Percentiles rank a stretch among this genome's conserved stretches.
phyloP scores from a whole-genome alignment of 2,888 invertebrate species.

The Euplexia lucipara region DNA sequence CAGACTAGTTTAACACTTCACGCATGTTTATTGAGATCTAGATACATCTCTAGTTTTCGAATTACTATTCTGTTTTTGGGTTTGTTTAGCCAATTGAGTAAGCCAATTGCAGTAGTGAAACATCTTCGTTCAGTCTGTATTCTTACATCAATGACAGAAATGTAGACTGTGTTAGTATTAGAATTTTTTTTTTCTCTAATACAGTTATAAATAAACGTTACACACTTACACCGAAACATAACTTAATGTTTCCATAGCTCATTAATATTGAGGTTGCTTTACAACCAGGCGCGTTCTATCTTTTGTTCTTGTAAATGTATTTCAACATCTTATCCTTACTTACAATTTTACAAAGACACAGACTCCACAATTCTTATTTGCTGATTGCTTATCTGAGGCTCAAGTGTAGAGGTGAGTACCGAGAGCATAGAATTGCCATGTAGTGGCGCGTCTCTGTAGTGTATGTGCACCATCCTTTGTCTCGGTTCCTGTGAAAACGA shows the following conservation, averaged over 20 bases:
- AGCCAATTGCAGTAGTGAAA: slow-evolving; percentile 29
- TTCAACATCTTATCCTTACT: not conserved
- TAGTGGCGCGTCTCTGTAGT: too few species aligned
- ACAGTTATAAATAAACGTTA: too few species aligned
- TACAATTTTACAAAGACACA: not conserved
- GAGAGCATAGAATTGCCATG: too few species aligned
- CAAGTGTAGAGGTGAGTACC: too few species aligned
- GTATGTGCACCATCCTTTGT: slow-evolving; percentile 36
- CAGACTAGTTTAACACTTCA: slow-evolving; percentile 36
- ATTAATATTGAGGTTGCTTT: too few species aligned
- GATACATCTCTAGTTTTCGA: slow-evolving; percentile 3
- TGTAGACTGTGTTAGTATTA: too few species aligned
- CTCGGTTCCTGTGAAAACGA: slow-evolving; percentile 39
- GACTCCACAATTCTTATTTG: not conserved
- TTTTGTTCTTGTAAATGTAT: not conserved
- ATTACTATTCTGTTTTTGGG: slow-evolving; percentile 20
- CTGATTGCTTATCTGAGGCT: not conserved
- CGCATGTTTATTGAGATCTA: slow-evolving; percentile 16
- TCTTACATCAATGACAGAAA: slow-evolving; percentile 6
- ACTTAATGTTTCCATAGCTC: too few species aligned
- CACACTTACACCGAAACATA: not conserved
- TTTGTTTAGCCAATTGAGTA: slow-evolving; percentile 13
- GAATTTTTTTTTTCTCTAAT: too few species aligned
- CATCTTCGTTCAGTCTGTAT: slow-evolving; percentile 23
- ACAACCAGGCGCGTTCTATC: too few species aligned